Percentiles rank a stretch among this genome's conserved stretches.
These are phyloP conservation scores for Calidris pygmaea DNA, from an alignment of 2,113 vertebrate genomes.

Conservation along the genomic window DNA sequence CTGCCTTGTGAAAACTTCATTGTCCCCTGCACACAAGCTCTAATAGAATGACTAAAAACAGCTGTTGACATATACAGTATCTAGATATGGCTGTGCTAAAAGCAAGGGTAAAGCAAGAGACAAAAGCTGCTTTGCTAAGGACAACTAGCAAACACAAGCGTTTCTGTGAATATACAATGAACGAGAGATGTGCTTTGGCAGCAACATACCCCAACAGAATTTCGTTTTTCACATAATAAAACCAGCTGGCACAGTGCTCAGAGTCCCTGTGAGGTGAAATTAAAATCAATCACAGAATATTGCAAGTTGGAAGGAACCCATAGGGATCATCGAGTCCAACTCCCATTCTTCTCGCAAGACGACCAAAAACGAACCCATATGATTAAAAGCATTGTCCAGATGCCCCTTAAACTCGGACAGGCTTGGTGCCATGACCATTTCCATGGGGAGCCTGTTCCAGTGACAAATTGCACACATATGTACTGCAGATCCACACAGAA, in stretches of 20 bases:
- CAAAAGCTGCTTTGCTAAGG: neutral
- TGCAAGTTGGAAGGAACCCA: neutral
- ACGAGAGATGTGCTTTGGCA: slow-evolving; percentile 37
- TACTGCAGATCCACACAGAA: neutral
- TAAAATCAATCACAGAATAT: neutral
- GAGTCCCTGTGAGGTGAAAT: neutral
- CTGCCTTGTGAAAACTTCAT: neutral
- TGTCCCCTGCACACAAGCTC: neutral
- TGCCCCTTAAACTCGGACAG: neutral
- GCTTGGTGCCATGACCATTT: neutral
- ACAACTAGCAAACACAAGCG: neutral
- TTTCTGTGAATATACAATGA: neutral
- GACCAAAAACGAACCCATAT: neutral
- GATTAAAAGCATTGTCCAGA: neutral
- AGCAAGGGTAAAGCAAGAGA: neutral
- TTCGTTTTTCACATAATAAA: slow-evolving; percentile 15
- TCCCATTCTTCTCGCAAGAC: neutral
- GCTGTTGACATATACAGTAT: neutral
- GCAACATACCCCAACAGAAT: neutral
- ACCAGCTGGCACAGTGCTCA: neutral
- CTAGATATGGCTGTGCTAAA: neutral
- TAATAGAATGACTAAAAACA: slow-evolving; percentile 1
- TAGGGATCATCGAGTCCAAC: neutral
- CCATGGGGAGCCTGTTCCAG: neutral
- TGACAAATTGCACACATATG: neutral